Base-by-base conservation (phyloP, 2,888 invertebrate species). In the Hemistola chrysoprasaria region DNA sequence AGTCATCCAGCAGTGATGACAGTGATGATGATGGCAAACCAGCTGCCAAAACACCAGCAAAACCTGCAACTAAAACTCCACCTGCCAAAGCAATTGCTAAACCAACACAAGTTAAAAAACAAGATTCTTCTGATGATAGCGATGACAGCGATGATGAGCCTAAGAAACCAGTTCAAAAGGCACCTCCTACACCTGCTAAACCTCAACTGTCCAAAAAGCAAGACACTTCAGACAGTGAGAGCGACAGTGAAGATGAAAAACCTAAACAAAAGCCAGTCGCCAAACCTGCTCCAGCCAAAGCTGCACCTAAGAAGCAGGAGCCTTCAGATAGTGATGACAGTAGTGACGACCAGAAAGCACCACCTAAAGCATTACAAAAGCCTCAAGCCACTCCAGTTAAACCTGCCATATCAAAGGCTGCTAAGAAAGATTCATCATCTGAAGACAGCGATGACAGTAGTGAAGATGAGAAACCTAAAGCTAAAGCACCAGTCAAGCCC, bases 281-380 rank as follows among this genome's bases (percentile, higher is more conserved):
- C 29, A 50, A 46, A 28, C 40, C 30, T 21, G 8, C 36, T 21
- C 16, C 37, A 8, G 32, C 37, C 7, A 49, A 49, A 26, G 32
- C 39, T 10, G 24, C 47, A 25, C 44, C 48, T 8, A 65, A 71
- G 11, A 66, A 66, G 51, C 46, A 47, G 46, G 59, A 59, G 25
- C 69, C 74, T 7, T 81, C 76, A 21, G 81, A 79, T 35, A 76
- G 74, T 36, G 56, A 56, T 38, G 76, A 78, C 7, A 71, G 70
- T 11, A 78, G 79, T 47, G 76, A 77, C 11, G 74, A 76, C 29
- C 82, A 78, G 65, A 42, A 42, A 20, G 25, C 31, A n/a, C 43
- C 50, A 9, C 37, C 47, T 6, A 35, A 65, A 63, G 50, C 53
- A 47, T 27, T 56, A 54, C 48, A 46, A 8, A 53, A 49, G 22